Evolutionary conservation across 2,113 vertebrate genomes (phyloP).

Genomic region (Piaya cayana): DNA sequence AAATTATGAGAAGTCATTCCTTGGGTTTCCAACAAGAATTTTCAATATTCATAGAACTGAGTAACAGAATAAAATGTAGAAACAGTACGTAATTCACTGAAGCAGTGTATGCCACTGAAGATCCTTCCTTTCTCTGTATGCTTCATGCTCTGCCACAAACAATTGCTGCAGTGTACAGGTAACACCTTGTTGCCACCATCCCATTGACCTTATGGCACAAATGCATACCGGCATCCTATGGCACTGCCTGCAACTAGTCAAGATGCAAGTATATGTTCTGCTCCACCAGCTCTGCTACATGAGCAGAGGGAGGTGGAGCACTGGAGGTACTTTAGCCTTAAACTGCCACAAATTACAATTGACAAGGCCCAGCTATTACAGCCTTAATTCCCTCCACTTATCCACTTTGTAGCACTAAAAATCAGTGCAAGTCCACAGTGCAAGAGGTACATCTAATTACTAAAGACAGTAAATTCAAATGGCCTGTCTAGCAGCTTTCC

Average conservation of each 20-base stretch:
- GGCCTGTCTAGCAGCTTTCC: neutral
- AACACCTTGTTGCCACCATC: neutral
- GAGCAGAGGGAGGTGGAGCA: neutral
- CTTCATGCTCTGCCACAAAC: neutral
- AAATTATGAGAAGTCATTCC: neutral
- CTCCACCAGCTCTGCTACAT: neutral
- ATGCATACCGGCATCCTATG: neutral
- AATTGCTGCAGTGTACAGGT: neutral
- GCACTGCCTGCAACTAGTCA: neutral
- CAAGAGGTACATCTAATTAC: neutral
- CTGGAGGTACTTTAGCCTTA: neutral
- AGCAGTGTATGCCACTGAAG: neutral
- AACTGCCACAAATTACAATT: neutral
- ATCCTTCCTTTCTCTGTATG: neutral
- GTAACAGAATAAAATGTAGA: neutral
- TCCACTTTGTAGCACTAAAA: neutral
- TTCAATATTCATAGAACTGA: neutral
- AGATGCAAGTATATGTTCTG: neutral
- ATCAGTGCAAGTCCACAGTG: neutral
- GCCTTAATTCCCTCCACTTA: neutral
- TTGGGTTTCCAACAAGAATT: neutral
- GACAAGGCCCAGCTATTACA: neutral
- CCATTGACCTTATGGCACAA: neutral
- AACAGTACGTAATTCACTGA: neutral
- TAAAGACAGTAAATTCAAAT: neutral